Evolutionary conservation across 2,888 invertebrate species (phyloP), one percentile per base, ranked within the genome.

Genomic region (Netelia fuscicornis): DNA sequence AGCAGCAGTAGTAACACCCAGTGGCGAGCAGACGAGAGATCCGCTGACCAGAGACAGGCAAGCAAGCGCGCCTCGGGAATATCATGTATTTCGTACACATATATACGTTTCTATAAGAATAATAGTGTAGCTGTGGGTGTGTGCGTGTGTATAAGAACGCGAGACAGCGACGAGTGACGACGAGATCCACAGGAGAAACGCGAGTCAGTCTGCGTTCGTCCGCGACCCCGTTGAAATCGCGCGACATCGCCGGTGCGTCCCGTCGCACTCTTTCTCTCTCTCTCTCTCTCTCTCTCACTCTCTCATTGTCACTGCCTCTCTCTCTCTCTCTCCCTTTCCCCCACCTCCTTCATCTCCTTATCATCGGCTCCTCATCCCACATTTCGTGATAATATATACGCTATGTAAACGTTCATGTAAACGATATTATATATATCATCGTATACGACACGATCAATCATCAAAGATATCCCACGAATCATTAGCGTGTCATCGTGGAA

Each of bases 211-310:
- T 77, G 76, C 81, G 83, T 83, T 86, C 79, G 85, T 78, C 83
- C 86, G 86, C 84, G 82, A 86, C 81, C 86, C 86, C 78, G 85
- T 87, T 85, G 78, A 85, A 85, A 87, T 80, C 87, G 86, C 81
- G 79, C 83, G 79, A 86, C 81, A 81, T 87, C 82, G 81, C 80
- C 78, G 84, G 83, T 85, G 62, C 77, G 81, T 82, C 79, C 76
- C 82, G 80, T 74, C 71, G 74, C 62, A n/a, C 81, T 64, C n/a
- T 85, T 65, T 54, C 58, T 71, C 68, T 78, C 67, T 81, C 74
- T 65, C 81, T 65, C 70, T 62, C 77, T 48, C 60, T 78, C 62
- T 83, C 64, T 72, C 37, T 82, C 64, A 60, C 64, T 71, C 54
- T 83, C 64, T 56, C 81, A 37, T 30, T 74, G 11, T 56, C 65